Conservation (phyloP, 2,888 invertebrate species). For the Drosophila gaucha region DNA sequence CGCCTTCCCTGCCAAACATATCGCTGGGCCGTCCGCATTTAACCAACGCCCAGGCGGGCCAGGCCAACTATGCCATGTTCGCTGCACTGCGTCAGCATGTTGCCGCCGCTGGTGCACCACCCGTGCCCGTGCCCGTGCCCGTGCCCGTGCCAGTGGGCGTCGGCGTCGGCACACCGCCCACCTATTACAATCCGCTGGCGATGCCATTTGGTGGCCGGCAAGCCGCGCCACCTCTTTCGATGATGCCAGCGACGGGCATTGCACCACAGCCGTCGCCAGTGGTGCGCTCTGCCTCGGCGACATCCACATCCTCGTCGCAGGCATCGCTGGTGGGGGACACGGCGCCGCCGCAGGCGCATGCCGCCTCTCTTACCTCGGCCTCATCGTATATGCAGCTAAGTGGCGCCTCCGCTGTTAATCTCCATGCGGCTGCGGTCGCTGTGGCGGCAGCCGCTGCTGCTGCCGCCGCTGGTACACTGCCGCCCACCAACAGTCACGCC, state of each 20-base stretch:
- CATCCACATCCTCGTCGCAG: conserved; percentile 83
- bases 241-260: conserved; percentile 73
- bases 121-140: background rate
- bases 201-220: conserved; percentile 77
- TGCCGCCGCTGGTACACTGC: conserved; percentile 82
- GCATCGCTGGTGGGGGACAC: conserved; percentile 81
- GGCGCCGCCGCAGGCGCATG: conserved; percentile 83
- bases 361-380: conserved; percentile 75
- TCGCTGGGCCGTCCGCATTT: conserved; percentile 93
- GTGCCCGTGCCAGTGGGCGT: conserved; percentile 18
- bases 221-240: conserved; percentile 51
- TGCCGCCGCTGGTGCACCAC: conserved; percentile 44
- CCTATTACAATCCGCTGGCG: conserved; percentile 81
- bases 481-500: conserved; percentile 71
- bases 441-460: conserved; percentile 60
- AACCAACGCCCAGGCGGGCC: conserved; percentile 82
- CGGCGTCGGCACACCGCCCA: conserved; percentile 70
- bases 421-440: conserved; percentile 53
- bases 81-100: conserved; percentile 82
- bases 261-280: conserved; percentile 84
- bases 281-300: conserved; percentile 85
- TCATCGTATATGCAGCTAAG: conserved; percentile 66
- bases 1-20: conserved; percentile 98
- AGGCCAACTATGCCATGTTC: conserved; percentile 81
- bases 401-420: conserved; percentile 43